phyloP scores from a whole-genome alignment of 2,797 vertebrate genomes.

The Sebastes paucispinis region DNA sequence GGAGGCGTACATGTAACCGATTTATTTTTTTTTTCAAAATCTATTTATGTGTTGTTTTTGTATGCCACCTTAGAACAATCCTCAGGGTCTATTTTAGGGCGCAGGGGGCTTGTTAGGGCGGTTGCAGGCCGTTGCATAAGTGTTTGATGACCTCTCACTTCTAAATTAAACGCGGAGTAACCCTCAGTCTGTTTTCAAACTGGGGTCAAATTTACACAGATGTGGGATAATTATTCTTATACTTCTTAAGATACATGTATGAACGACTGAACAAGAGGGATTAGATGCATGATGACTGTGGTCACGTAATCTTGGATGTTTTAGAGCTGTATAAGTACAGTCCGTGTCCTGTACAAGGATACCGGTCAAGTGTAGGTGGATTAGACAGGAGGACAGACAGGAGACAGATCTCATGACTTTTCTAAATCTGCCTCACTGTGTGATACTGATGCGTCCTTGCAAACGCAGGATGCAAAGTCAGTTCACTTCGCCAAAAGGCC shows the following conservation, averaged over 20 bases:
- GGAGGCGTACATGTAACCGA: slow-evolving; percentile 10
- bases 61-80: slow-evolving; percentile 74
- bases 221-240: neutral
- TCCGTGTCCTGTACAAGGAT: slow-evolving; percentile 18
- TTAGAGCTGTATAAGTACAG: neutral
- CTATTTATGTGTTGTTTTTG: slow-evolving; percentile 80
- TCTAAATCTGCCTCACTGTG: slow-evolving; percentile 35
- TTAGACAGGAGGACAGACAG: slow-evolving; percentile 34
- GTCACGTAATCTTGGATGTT: neutral
- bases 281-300: neutral
- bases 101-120: slow-evolving; percentile 53
- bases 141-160: slow-evolving; percentile 69
- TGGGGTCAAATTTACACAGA: slow-evolving; percentile 4
- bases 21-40: slow-evolving; percentile 31
- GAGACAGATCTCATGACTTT: slow-evolving; percentile 36
- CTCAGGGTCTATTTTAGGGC: slow-evolving; percentile 71
- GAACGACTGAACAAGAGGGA: neutral
- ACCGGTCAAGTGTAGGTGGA: slow-evolving; percentile 29
- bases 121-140: slow-evolving; percentile 74
- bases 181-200: slow-evolving; percentile 39
- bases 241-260: neutral
- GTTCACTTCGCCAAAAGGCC: slow-evolving; percentile 19
- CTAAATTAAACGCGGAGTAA: slow-evolving; percentile 63
- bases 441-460: slow-evolving; percentile 35
- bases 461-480: slow-evolving; percentile 32